A percentile compares a stretch with the other conserved stretches of the same genome.
These are phyloP conservation scores for Caenorhabditis briggsae DNA, from an alignment of 1,140 invertebrate species.

Conservation along the genomic window DNA sequence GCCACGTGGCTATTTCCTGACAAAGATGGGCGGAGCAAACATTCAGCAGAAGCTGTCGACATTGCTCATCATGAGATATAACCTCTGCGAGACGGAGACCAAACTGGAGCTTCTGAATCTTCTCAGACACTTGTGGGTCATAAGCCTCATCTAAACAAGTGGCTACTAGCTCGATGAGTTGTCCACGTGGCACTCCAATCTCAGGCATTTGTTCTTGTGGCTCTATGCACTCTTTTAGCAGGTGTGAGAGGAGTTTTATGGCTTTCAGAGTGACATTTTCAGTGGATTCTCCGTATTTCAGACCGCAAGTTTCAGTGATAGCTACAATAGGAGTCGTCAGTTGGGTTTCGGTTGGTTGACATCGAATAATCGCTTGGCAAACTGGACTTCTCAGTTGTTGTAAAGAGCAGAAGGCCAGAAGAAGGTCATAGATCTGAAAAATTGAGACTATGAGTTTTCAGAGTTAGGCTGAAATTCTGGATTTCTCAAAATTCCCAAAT, in stretches of 20 bases:
- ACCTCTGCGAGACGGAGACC: constrained; percentile 14
- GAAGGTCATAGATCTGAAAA: constrained; percentile 58
- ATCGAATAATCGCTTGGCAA: constrained; percentile 61
- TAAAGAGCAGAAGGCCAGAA: constrained; percentile 65
- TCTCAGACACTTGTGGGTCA: background rate
- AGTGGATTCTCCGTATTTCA: background rate
- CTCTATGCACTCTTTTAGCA: constrained; percentile 37
- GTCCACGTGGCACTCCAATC: background rate
- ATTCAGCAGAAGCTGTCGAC: background rate
- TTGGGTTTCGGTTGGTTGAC: constrained; percentile 30
- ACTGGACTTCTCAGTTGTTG: constrained; percentile 57
- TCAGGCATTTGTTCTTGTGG: constrained; percentile 38
- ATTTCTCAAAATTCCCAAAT: no score
- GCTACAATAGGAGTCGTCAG: constrained; percentile 15
- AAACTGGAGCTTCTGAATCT: background rate
- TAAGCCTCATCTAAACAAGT: background rate
- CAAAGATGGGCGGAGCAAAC: constrained; percentile 59
- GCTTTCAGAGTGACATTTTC: constrained; percentile 18
- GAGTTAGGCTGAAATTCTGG: no score
- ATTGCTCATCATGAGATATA: constrained; percentile 48
- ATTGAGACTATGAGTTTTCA: no score
- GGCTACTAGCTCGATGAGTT: background rate
- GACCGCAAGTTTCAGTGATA: background rate
- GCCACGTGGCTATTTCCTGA: constrained; percentile 50
- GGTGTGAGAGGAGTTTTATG: background rate